These are phyloP conservation scores for Brevimyrus niger DNA, from an alignment of 2,113 vertebrate species.

Conservation along the genomic window DNA sequence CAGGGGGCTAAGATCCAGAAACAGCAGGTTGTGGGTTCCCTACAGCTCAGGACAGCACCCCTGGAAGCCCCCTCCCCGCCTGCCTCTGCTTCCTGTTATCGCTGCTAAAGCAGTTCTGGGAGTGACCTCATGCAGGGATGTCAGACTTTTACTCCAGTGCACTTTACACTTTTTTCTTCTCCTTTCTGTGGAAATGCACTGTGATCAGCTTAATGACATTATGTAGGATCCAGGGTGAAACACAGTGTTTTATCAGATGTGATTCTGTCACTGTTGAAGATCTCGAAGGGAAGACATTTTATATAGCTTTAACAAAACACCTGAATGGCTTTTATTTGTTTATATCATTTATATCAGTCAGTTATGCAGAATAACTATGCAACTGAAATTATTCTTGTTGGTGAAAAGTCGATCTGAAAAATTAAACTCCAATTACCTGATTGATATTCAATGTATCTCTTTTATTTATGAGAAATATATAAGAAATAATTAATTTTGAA, in stretches of 20 bases:
- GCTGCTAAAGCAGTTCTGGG: not conserved
- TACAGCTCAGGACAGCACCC: constrained; percentile 1
- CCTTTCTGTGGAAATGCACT: not conserved
- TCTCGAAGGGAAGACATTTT: not conserved
- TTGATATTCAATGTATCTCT: not conserved
- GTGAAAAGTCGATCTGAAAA: not conserved
- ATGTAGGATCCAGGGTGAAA: not conserved
- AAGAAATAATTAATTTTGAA: too few relatives aligned
- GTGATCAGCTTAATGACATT: not conserved
- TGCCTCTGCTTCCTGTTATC: not conserved
- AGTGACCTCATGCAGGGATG: not conserved
- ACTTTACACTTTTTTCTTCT: not conserved
- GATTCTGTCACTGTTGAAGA: not conserved
- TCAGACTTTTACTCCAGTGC: not conserved
- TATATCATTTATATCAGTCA: not conserved
- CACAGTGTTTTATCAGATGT: not conserved
- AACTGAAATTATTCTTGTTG: not conserved
- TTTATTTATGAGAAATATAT: too few relatives aligned
- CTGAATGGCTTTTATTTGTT: not conserved
- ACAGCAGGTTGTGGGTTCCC: not conserved
- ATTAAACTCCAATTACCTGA: not conserved
- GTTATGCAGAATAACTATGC: not conserved
- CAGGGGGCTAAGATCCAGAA: not conserved
- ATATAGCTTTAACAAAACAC: not conserved
- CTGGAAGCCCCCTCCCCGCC: not conserved